phyloP scores from a whole-genome alignment of 2,888 invertebrate genomes.

The Hypomecis punctinalis region DNA sequence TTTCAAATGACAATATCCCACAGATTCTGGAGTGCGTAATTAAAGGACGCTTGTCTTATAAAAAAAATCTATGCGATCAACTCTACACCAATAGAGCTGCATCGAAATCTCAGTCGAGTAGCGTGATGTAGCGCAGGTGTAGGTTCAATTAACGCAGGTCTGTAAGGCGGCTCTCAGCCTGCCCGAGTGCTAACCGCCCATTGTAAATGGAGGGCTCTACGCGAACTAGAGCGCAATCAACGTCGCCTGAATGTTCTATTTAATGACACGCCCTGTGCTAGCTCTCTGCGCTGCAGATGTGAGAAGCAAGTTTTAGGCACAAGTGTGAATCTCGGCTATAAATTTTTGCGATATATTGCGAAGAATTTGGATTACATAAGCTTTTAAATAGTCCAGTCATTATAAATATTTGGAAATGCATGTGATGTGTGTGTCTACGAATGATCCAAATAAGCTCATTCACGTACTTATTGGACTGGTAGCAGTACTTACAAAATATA shows the following conservation, averaged over 20 bases:
- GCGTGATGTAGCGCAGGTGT: constrained; percentile 39
- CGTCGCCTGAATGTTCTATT: constrained; percentile 29
- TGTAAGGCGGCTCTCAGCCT: constrained; percentile 51
- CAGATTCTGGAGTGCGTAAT: too few species aligned
- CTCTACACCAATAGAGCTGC: too few species aligned
- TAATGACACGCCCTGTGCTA: not conserved
- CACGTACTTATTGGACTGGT: too few species aligned
- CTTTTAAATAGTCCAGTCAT: too few species aligned
- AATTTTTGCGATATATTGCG: not conserved
- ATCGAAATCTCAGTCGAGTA: not conserved
- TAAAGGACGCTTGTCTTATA: too few species aligned
- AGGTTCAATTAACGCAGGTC: constrained; percentile 63
- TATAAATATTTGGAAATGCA: too few species aligned
- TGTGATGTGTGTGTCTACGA: too few species aligned
- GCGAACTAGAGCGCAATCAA: constrained; percentile 52
- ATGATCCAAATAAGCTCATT: too few species aligned
- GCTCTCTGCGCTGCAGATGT: not conserved
- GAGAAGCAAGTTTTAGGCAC: not conserved
- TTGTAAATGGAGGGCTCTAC: constrained; percentile 64
- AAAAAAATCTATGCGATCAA: too few species aligned
- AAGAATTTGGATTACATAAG: too few species aligned
- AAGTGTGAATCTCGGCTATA: not conserved
- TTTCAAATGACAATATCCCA: too few species aligned
- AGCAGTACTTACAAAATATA: too few species aligned
- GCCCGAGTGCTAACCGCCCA: constrained; percentile 70